Conservation (phyloP, 2,888 invertebrate genomes). For the Pyrocoelia pectoralis region DNA sequence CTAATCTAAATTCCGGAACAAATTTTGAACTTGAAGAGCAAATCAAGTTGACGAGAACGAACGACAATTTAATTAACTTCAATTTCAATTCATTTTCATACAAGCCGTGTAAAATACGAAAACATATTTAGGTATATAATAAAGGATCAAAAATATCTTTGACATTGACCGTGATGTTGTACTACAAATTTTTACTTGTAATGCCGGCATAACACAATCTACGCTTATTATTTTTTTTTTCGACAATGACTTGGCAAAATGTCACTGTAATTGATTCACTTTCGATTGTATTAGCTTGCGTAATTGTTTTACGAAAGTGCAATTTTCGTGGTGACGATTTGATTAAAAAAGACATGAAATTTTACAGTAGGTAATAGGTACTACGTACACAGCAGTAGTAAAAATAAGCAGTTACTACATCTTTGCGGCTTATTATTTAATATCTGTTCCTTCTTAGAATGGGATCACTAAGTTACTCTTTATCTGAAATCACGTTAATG, state of each 20-base stretch:
- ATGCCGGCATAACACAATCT: constrained; percentile 54
- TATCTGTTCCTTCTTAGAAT: too few relatives aligned
- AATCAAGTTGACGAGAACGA: constrained; percentile 38
- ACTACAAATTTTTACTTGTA: constrained; percentile 55
- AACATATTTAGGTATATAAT: neutral
- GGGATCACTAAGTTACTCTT: too few relatives aligned
- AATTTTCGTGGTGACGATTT: constrained; percentile 25
- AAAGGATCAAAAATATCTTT: constrained; percentile 34
- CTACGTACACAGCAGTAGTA: too few relatives aligned
- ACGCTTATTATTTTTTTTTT: constrained; percentile 51
- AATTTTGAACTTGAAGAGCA: constrained; percentile 39
- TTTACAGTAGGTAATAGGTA: too few relatives aligned
- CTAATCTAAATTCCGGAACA: constrained; percentile 52
- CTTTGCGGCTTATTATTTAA: too few relatives aligned
- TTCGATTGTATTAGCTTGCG: constrained; percentile 59
- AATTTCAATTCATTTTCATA: constrained; percentile 28
- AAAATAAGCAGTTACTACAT: too few relatives aligned
- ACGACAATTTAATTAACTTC: constrained; percentile 43
- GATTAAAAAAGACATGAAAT: neutral
- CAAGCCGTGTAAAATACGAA: neutral
- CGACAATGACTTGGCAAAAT: constrained; percentile 55
- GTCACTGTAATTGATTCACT: constrained; percentile 59
- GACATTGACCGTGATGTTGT: constrained; percentile 42
- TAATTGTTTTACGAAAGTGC: constrained; percentile 58
- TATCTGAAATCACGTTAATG: too few relatives aligned